Evolutionary conservation across 2,113 vertebrate species (phyloP).

Genomic region (Anthoscopus minutus): DNA sequence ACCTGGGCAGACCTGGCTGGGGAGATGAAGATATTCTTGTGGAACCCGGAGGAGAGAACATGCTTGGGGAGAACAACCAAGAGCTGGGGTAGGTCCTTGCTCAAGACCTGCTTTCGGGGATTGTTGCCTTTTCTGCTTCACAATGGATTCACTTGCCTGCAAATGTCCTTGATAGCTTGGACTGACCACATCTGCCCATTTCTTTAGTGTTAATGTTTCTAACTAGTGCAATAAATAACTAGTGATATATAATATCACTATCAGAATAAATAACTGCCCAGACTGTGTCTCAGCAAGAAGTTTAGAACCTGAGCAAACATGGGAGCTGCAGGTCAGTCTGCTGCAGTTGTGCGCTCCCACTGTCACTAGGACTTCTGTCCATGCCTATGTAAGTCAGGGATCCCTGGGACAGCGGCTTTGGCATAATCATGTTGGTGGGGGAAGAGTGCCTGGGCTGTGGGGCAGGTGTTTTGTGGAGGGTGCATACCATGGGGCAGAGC

Average conservation of each 20-base stretch:
- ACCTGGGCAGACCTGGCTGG: constrained; percentile 80
- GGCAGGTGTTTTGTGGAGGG: fast-evolving
- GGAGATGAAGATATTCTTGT: constrained; percentile 84
- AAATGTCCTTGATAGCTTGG: neutral
- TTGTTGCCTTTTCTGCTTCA: constrained; percentile 16
- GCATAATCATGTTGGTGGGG: neutral
- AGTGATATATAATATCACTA: no score
- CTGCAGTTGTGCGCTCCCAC: neutral
- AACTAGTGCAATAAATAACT: neutral
- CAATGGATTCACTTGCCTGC: neutral
- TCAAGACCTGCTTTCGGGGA: neutral
- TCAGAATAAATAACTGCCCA: no score
- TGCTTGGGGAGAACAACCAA: constrained; percentile 91
- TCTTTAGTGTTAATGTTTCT: neutral
- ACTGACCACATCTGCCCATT: neutral
- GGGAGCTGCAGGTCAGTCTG: neutral
- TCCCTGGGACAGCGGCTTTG: neutral
- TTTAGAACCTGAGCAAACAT: neutral
- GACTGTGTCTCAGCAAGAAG: fast-evolving
- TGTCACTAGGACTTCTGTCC: neutral
- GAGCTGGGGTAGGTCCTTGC: constrained; percentile 90
- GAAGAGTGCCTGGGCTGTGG: fast-evolving
- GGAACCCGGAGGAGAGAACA: constrained; percentile 91
- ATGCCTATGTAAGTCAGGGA: neutral
- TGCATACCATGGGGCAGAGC: fast-evolving